Conservation (phyloP, 2,888 invertebrate genomes). For the Scaptodrosophila latifasciaeformis region DNA sequence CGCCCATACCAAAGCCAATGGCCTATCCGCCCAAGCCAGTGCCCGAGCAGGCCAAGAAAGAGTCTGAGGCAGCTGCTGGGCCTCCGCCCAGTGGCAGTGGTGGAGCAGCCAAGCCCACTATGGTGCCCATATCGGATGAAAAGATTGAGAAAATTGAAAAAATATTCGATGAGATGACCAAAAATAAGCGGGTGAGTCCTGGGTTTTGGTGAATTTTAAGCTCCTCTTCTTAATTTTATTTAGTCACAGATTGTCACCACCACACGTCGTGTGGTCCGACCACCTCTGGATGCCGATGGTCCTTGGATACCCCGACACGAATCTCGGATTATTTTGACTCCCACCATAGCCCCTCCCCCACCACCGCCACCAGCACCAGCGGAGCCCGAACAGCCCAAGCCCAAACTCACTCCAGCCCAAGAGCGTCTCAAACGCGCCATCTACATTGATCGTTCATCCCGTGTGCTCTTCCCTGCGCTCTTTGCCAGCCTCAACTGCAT, state of each 20-base stretch:
- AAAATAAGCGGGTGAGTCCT: slow-evolving; percentile 65
- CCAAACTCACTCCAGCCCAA: slow-evolving; percentile 77
- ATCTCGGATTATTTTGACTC: slow-evolving; percentile 72
- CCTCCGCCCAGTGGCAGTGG: slow-evolving; percentile 45
- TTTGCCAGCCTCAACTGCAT: slow-evolving; percentile 82
- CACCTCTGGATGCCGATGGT: slow-evolving; percentile 71
- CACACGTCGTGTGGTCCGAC: slow-evolving; percentile 67
- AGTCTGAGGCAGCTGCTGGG: slow-evolving; percentile 50
- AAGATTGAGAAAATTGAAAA: slow-evolving; percentile 74
- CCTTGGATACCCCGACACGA: slow-evolving; percentile 75
- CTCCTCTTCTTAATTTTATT: neutral
- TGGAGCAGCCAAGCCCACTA: slow-evolving; percentile 42
- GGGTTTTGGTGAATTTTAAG: neutral
- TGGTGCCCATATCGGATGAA: slow-evolving; percentile 62
- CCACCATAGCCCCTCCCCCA: slow-evolving; percentile 64
- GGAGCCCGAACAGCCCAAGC: slow-evolving; percentile 73
- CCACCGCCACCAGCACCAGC: slow-evolving; percentile 66
- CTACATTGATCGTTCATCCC: slow-evolving; percentile 82
- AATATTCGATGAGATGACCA: slow-evolving; percentile 74
- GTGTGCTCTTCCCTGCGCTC: slow-evolving; percentile 82
- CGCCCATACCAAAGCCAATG: slow-evolving; percentile 74
- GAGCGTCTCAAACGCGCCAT: slow-evolving; percentile 80
- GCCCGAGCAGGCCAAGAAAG: slow-evolving; percentile 69
- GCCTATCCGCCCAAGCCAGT: slow-evolving; percentile 73
- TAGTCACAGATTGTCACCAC: slow-evolving; percentile 52